Percentiles rank a stretch among this genome's conserved stretches.
Evolutionary conservation across 2,888 invertebrate genomes (phyloP).

Genomic region (Eumerus sabulonum): DNA sequence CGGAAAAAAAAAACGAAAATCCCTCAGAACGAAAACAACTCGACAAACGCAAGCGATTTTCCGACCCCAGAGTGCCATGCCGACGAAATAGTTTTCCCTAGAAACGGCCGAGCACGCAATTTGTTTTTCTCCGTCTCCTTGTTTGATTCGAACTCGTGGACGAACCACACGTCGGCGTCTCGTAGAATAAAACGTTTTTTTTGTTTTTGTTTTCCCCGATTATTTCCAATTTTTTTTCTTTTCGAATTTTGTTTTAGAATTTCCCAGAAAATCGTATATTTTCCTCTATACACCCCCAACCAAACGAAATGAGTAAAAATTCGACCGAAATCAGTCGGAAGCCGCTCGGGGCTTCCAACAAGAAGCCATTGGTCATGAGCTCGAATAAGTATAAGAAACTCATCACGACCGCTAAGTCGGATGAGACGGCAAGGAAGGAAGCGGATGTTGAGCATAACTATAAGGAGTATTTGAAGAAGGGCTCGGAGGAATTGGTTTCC

Average conservation of each 20-base stretch:
- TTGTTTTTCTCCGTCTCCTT: conserved; percentile 21
- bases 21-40: too few relatives aligned
- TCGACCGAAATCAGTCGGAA: conserved; percentile 26
- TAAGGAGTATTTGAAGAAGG: conserved; percentile 77
- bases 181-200: conserved; percentile 2
- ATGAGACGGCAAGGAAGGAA: conserved; percentile 56
- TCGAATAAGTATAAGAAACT: conserved; percentile 52
- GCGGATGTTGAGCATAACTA: conserved; percentile 76
- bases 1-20: too few relatives aligned
- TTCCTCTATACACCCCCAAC: neutral
- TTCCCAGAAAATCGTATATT: conserved; percentile 15
- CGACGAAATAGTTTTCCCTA: conserved; percentile 31
- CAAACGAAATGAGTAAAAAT: conserved; percentile 35
- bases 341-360: conserved; percentile 41
- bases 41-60: too few relatives aligned
- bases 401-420: conserved; percentile 16
- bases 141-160: conserved; percentile 3
- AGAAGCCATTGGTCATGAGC: conserved; percentile 47
- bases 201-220: neutral
- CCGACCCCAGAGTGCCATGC: conserved; percentile 28
- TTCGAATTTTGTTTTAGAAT: conserved; percentile 4
- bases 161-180: conserved; percentile 1
- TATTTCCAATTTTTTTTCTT: conserved; percentile 13
- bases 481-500: conserved; percentile 78
- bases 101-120: conserved; percentile 14